Evolutionary conservation across 2,113 vertebrate genomes (phyloP), one percentile per base, ranked within the genome.

Genomic region (Petaurus breviceps): DNA sequence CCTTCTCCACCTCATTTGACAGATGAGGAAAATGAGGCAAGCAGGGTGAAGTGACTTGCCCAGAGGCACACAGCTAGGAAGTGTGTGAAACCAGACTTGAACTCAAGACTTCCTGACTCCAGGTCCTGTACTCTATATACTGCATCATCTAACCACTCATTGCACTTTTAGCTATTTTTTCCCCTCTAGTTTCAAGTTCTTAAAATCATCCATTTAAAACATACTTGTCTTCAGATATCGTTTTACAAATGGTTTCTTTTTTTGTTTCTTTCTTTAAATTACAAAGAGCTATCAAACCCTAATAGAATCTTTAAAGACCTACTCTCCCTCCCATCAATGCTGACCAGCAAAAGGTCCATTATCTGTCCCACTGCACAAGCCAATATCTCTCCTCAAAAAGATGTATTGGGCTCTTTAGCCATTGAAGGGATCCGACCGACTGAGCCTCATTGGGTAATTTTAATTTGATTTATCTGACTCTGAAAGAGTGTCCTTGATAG

Each of bases 331-430:
- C 91, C 37, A 92, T 52, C 61, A 28, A 91, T 93, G 93, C 94
- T 96, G 96, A 91, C 19, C 92, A 96, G n/a, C 90, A 96, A 98
- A 98, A 97, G 97, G 97, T 97, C 98, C 98, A 98, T 99, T 98
- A 98, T 98, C 98, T 98, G 96, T 99, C 98, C 98, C 97, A 97
- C 97, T 98, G 98, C 97, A 98, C 98, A 98, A 97, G 97, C 97
- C 98, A 98, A 97, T 97, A 98, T 97, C 96, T 97, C 97, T 96
- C 51, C 96, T 98, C 97, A 96, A 97, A 97, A 98, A 98, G 98
- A 98, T 98, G 94, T 97, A 98, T 98, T 97, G 98, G 96, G 53
- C 95, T 97, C 97, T 98, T 98, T 98, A 98, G 96, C 96, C 98
- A 98, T 98, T 99, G 98, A 98, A 98, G 97, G 96, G 98, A 98